Percentiles rank a stretch among this genome's conserved stretches.
These are phyloP conservation scores for Lepidochitona cinerea DNA, from an alignment of 2,888 invertebrate genomes.

Conservation along the genomic window DNA sequence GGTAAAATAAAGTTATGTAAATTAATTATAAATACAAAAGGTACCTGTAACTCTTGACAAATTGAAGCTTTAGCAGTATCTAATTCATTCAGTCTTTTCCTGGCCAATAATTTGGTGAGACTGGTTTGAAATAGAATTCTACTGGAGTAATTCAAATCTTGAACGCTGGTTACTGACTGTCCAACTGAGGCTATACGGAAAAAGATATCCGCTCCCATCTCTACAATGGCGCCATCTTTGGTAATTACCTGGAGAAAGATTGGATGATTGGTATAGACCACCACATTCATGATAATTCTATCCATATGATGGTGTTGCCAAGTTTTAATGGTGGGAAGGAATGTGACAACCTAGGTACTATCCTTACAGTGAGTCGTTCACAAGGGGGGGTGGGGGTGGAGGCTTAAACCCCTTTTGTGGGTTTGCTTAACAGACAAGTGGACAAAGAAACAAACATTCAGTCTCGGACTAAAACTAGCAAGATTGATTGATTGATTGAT, in stretches of 20 bases:
- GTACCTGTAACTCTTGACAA: conserved; percentile 49
- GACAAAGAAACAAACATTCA: too few relatives aligned
- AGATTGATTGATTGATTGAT: too few relatives aligned
- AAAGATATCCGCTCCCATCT: conserved; percentile 71
- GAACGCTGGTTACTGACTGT: conserved; percentile 68
- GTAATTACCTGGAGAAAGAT: conserved; percentile 65
- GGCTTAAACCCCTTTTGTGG: too few relatives aligned
- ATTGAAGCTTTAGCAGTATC: conserved; percentile 47
- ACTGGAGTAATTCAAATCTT: conserved; percentile 68
- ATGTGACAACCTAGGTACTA: too few relatives aligned
- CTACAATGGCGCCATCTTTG: conserved; percentile 70
- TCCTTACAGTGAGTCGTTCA: too few relatives aligned
- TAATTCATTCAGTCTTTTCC: conserved; percentile 58
- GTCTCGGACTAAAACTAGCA: too few relatives aligned
- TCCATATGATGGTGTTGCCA: too few relatives aligned
- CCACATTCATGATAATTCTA: too few relatives aligned
- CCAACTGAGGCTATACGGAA: conserved; percentile 69
- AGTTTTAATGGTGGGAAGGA: too few relatives aligned
- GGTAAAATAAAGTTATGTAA: background rate
- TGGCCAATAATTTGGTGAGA: conserved; percentile 66
- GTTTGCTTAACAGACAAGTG: too few relatives aligned
- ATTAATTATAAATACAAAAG: conserved; percentile 1
- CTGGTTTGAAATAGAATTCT: conserved; percentile 69
- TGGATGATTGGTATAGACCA: too few relatives aligned
- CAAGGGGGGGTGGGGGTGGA: too few relatives aligned